A percentile compares a stretch with the other conserved stretches of the same genome.
Conservation (phyloP, 2,113 vertebrate genomes). For the Rhipidura dahli region DNA sequence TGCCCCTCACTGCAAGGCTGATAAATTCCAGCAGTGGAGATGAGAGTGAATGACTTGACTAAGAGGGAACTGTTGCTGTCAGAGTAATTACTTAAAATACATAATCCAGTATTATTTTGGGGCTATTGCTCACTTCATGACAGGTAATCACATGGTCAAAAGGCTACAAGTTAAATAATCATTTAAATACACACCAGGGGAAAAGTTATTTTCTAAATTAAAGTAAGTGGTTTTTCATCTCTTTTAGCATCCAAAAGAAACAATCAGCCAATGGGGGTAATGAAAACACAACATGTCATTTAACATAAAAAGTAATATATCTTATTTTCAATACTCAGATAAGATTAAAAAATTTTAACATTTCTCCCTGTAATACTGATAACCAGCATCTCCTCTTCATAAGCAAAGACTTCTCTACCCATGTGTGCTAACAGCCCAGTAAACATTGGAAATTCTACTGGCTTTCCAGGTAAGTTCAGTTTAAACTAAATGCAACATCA, state of each 20-base stretch:
- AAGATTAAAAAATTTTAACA: neutral
- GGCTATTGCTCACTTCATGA: neutral
- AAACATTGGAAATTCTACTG: neutral
- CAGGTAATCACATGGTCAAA: neutral
- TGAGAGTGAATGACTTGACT: neutral
- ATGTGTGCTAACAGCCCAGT: neutral
- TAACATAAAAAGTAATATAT: neutral
- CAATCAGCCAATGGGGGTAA: neutral
- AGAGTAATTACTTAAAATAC: neutral
- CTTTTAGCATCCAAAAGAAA: slow-evolving; percentile 17
- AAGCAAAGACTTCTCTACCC: neutral
- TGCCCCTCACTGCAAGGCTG: neutral
- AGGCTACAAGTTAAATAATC: neutral
- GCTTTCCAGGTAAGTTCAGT: neutral
- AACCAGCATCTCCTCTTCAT: neutral
- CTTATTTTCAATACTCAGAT: neutral
- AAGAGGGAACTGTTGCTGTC: neutral
- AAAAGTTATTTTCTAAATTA: slow-evolving; percentile 38
- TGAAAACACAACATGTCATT: neutral
- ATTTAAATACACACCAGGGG: neutral
- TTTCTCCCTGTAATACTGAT: neutral
- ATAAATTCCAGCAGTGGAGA: neutral
- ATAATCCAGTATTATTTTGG: neutral
- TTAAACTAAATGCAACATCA: neutral
- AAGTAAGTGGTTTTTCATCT: slow-evolving; percentile 34